Evolutionary conservation across 2,113 vertebrate genomes (phyloP), one percentile per base, ranked within the genome.

Genomic region (Varanus komodoensis): DNA sequence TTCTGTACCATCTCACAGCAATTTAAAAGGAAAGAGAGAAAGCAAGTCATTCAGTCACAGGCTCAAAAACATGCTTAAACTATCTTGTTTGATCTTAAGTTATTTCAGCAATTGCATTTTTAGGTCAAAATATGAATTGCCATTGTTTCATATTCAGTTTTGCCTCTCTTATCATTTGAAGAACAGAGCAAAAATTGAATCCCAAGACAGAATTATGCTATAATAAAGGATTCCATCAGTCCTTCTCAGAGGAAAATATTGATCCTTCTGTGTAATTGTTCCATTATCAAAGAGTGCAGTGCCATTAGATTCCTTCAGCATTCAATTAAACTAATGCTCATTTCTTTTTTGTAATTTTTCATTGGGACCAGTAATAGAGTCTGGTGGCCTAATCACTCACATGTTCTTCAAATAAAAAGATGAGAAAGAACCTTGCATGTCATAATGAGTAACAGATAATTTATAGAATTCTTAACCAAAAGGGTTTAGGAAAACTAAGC

Each of bases 181-280:
- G 25, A n/a, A 86, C 29, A 88, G 50, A 69, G 73, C 71, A 90
- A 91, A 17, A 61, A 75, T 87, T 17, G 71, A 91, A 27, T 57
- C 84, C 77, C 6, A 89, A 92, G 80, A 29, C 71, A 92, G 93
- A 90, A 87, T 32, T 79, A 12, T 15, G 73, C 32, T 73, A 8
- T 61, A 85, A 0, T 29, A 89, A 74, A 67, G 0, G 5, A 89
- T 78, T 91, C 44, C 83, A 83, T 84, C 50, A 57, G 84, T n/a
- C 12, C 25, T 91, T 92, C 89, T 82, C 81, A 83, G 34, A 87
- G 57, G 54, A 93, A 88, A 74, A 92, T 84, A 91, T 8, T 86
- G 77, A 92, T 93, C 75, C 77, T 44, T 61, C 52, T 68, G 86
- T 79, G 25, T 91, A 92, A 73, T 91, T 94, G 91, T 90, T 92